Evolutionary conservation across 1,140 invertebrate species (phyloP), one percentile per base, ranked within the genome.

Genomic region (Drosophila paulistorum): DNA sequence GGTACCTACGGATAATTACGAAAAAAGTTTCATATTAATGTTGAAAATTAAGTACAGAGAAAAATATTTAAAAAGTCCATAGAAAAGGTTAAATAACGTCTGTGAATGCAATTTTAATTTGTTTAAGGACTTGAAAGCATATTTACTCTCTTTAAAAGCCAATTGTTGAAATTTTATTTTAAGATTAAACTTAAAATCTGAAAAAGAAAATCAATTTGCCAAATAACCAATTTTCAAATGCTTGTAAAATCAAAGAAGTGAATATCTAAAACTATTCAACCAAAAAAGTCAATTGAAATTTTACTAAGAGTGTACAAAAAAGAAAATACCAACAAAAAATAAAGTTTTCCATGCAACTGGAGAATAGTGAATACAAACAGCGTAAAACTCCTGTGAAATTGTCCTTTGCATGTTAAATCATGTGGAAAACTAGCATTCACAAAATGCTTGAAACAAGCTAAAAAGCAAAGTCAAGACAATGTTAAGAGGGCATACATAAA

Each of bases 321-420:
- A 5, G 14, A 57, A 74, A 26, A 26, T 4, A 26, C 23, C 23
- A 23, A 23, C 23, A 30, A 5, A 26, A 57, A 23, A 14, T 13
- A 60, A 74, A 59, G 11, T 74, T 65, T 39, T 51, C 23, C 66
- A 63, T 58, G 68, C 72, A 71, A 11, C 33, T 58, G 39, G 45
- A n/a, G 30, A 17, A 14, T 39, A 58, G 51, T 68, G 48, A 39
- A 55, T 55, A 14, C 20, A 63, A 9, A 45, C 17, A 10, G 9
- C 30, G 30, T 11, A 41, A 66, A 58, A 30, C 35, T 58, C 55
- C 26, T 39, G 13, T 64, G 37, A 61, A 78, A 78, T 71, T 64
- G 54, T 41, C 35, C 67, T 78, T 71, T 78, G 72, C 75, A 71
- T 71, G 75, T 78, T 71, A 67, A 78, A 78, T 71, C 76, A 75